Evolutionary conservation across 1,140 invertebrate species (phyloP).

Genomic region (Ditylenchus dipsaci): DNA sequence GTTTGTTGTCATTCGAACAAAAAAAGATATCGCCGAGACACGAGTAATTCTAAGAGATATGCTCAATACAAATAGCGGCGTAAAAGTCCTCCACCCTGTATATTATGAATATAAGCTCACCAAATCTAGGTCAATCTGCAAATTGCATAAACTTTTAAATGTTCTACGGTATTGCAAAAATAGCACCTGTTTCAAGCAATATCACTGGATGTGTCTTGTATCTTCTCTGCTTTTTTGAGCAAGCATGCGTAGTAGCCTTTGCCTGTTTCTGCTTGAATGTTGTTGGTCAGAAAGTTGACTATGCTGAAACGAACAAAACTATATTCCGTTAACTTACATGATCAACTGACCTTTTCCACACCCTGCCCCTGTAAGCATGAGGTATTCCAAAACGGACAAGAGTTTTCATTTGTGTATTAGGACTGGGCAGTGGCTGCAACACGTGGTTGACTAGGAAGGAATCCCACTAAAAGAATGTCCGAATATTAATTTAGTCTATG

Average conservation of each 20-base stretch:
- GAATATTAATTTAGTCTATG: neutral
- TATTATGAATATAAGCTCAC: neutral
- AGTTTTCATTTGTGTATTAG: constrained; percentile 51
- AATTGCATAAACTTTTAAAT: neutral
- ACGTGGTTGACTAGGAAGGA: constrained; percentile 41
- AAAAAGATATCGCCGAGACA: too few species aligned
- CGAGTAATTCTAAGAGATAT: too few species aligned
- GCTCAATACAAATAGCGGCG: too few species aligned
- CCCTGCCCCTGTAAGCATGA: constrained; percentile 48
- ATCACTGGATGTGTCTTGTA: constrained; percentile 40
- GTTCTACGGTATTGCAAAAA: neutral
- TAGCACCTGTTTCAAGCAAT: constrained; percentile 54
- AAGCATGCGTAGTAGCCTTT: constrained; percentile 58
- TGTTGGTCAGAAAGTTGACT: constrained; percentile 43
- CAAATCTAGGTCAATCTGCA: constrained; percentile 38
- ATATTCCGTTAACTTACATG: neutral
- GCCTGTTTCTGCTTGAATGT: constrained; percentile 42
- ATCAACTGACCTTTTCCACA: neutral
- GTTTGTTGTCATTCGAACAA: too few species aligned
- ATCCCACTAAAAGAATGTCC: constrained; percentile 20
- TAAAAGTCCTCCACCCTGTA: too few species aligned
- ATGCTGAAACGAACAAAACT: constrained; percentile 20
- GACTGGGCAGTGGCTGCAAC: constrained; percentile 12
- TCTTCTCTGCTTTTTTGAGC: constrained; percentile 34
- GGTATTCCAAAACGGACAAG: constrained; percentile 58